A percentile compares a stretch with the other conserved stretches of the same genome.
These are phyloP conservation scores for Brachypteracias leptosomus DNA, from an alignment of 2,113 vertebrate genomes.

Conservation along the genomic window DNA sequence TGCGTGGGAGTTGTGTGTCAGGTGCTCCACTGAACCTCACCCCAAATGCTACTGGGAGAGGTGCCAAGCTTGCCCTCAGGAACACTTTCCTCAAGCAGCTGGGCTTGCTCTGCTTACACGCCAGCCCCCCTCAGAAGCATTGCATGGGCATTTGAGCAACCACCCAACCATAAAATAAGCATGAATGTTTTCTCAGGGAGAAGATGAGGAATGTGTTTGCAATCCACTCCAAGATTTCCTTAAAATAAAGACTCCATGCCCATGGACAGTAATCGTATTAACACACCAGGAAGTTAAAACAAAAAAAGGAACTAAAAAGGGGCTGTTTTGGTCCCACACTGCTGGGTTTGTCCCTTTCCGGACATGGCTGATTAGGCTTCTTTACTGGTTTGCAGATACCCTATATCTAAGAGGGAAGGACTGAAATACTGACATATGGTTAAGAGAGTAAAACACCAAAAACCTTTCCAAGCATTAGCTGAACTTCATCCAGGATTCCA, in stretches of 20 bases:
- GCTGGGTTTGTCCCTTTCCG: not conserved
- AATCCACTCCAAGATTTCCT: not conserved
- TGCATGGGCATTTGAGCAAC: constrained; percentile 54
- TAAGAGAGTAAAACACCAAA: constrained; percentile 46
- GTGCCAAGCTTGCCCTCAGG: not conserved
- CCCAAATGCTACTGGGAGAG: not conserved
- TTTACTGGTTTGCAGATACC: not conserved
- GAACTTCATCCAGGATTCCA: constrained; percentile 52
- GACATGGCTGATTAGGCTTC: not conserved
- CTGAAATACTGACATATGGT: constrained; percentile 48
- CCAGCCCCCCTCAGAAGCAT: not conserved
- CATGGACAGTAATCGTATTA: not conserved
- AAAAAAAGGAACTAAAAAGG: not conserved
- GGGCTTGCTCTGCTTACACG: not conserved
- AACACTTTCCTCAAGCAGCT: not conserved
- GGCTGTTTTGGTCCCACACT: not conserved
- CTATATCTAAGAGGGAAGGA: not conserved
- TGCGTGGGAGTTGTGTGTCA: not conserved
- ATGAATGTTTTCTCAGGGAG: constrained; percentile 33
- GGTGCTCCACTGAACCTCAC: not conserved
- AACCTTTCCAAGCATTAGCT: constrained; percentile 41
- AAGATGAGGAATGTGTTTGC: not conserved
- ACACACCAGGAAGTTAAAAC: not conserved
- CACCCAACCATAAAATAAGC: constrained; percentile 41
- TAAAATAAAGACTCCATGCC: not conserved